phyloP scores from a whole-genome alignment of 2,113 vertebrate species.

The Python bivittatus region DNA sequence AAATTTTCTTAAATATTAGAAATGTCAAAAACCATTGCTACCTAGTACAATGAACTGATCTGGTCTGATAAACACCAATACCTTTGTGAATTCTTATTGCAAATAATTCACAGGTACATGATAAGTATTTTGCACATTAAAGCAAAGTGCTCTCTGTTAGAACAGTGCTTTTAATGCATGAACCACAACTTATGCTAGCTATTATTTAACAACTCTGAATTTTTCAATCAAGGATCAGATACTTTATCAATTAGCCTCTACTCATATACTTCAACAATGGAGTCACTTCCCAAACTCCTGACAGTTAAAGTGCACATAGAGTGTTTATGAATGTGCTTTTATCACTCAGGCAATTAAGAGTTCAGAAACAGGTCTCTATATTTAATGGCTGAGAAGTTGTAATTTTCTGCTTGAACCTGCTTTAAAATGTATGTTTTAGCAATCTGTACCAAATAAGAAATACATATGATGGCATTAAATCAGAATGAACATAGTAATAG shows the following conservation, averaged over 20 bases:
- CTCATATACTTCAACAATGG: slow-evolving; percentile 38
- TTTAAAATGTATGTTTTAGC: slow-evolving; percentile 46
- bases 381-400: slow-evolving; percentile 43
- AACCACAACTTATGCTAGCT: slow-evolving; percentile 18
- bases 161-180: slow-evolving; percentile 44
- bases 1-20: slow-evolving; percentile 15
- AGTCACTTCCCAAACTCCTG: slow-evolving; percentile 31
- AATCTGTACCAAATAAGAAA: slow-evolving; percentile 2
- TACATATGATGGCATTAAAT: slow-evolving; percentile 47
- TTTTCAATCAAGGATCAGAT: slow-evolving; percentile 2
- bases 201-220: slow-evolving; percentile 41
- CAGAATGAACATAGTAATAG: slow-evolving; percentile 42
- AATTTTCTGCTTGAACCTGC: slow-evolving; percentile 26
- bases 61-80: slow-evolving; percentile 23
- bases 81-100: slow-evolving; percentile 10
- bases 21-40: slow-evolving; percentile 23
- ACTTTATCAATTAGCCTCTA: slow-evolving; percentile 41
- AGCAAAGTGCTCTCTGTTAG: slow-evolving; percentile 2
- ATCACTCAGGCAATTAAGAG: slow-evolving; percentile 52
- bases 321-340: slow-evolving; percentile 55
- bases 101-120: slow-evolving; percentile 31
- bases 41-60: neutral
- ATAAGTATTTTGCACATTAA: slow-evolving; percentile 45
- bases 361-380: slow-evolving; percentile 46
- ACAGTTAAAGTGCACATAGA: slow-evolving; percentile 43